Conservation (phyloP, 2,113 vertebrate species). For the Carassius gibelio region DNA sequence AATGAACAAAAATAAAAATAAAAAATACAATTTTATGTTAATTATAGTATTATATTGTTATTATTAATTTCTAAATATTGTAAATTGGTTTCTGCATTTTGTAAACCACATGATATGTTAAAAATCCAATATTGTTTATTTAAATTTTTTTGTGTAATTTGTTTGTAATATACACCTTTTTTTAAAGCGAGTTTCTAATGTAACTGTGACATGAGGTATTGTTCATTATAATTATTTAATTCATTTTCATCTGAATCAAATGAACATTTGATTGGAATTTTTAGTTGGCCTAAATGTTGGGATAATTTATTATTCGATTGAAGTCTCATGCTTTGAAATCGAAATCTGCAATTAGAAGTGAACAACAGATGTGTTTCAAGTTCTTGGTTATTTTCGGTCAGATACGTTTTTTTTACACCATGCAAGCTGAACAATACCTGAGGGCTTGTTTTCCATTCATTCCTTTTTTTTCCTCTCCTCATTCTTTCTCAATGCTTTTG, state of each 20-base stretch:
- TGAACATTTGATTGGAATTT: not conserved
- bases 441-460: slow-evolving; percentile 44
- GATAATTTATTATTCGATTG: not conserved
- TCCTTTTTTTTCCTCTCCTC: slow-evolving; percentile 15
- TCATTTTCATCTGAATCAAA: not conserved
- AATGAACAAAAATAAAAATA: not conserved
- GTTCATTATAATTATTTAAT: not conserved
- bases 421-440: slow-evolving; percentile 12
- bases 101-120: not conserved
- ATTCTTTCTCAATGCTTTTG: slow-evolving; percentile 60
- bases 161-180: not conserved
- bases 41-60: not conserved
- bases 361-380: not conserved
- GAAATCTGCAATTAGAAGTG: slow-evolving; percentile 12
- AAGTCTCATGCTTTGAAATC: not conserved
- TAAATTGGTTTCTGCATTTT: not conserved
- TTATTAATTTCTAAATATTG: too few species aligned
- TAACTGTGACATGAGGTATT: not conserved
- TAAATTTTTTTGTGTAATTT: not conserved
- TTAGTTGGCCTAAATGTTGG: not conserved
- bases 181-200: not conserved
- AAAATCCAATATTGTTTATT: not conserved
- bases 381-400: slow-evolving; percentile 31
- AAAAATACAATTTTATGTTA: not conserved
- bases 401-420: not conserved